These are phyloP conservation scores for Malurus melanocephalus DNA, from an alignment of 2,113 vertebrate genomes.

Conservation along the genomic window DNA sequence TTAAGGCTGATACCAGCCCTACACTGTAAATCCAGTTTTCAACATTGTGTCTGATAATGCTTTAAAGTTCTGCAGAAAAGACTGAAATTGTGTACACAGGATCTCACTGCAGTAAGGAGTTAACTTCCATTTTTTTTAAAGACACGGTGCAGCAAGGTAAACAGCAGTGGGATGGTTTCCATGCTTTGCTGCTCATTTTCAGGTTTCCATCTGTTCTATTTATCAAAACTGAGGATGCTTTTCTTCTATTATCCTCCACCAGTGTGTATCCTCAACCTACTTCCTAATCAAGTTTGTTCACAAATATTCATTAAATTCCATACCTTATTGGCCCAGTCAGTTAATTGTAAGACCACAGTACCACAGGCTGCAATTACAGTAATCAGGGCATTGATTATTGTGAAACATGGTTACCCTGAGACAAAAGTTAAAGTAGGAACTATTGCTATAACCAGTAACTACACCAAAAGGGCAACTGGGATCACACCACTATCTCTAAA, in stretches of 20 bases:
- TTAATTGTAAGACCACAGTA: background rate
- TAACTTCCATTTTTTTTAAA: background rate
- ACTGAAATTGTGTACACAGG: background rate
- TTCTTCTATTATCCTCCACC: background rate
- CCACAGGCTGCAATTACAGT: constrained; percentile 22
- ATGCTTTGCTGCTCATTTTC: background rate
- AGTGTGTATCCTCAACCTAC: background rate
- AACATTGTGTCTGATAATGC: background rate
- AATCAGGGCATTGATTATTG: constrained; percentile 41
- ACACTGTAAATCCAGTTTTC: background rate
- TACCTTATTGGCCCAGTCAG: background rate
- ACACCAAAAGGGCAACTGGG: background rate
- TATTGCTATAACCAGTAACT: background rate
- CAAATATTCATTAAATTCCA: constrained; percentile 18
- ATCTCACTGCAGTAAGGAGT: background rate
- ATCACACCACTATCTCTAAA: background rate
- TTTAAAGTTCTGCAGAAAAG: background rate
- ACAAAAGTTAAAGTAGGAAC: background rate
- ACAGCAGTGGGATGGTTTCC: background rate
- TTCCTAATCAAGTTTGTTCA: constrained; percentile 31
- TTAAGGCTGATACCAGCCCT: background rate
- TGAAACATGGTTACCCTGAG: background rate
- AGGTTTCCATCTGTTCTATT: background rate
- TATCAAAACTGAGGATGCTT: background rate
- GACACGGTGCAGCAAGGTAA: background rate